These are phyloP conservation scores for Aythya fuligula DNA, from an alignment of 2,797 vertebrate species.

Conservation along the genomic window DNA sequence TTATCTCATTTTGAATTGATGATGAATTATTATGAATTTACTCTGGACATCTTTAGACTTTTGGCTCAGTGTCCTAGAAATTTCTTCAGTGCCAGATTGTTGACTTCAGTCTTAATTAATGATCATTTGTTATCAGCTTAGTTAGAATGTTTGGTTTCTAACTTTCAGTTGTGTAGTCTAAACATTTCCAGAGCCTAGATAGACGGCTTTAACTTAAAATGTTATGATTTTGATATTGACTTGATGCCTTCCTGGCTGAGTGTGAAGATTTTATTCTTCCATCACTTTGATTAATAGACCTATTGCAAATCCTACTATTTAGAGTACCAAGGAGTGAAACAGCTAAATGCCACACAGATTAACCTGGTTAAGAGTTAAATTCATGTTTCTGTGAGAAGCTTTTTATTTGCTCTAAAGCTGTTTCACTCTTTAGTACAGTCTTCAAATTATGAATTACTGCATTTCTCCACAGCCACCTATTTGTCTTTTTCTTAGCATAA, in stretches of 20 bases:
- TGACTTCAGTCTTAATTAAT: slow-evolving; percentile 80
- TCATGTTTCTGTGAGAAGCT: neutral
- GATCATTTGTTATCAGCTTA: slow-evolving; percentile 73
- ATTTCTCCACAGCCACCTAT: neutral
- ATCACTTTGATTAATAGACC: slow-evolving; percentile 74
- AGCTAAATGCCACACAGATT: slow-evolving; percentile 2
- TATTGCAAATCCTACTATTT: slow-evolving; percentile 41
- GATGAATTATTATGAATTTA: slow-evolving; percentile 74
- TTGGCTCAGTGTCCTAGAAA: slow-evolving; percentile 66
- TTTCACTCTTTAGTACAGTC: neutral
- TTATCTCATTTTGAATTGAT: slow-evolving; percentile 27
- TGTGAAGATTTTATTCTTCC: slow-evolving; percentile 72
- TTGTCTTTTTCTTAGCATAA: neutral
- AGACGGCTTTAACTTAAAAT: slow-evolving; percentile 70
- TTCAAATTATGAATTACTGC: neutral
- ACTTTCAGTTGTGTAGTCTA: slow-evolving; percentile 73
- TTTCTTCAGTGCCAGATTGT: slow-evolving; percentile 69
- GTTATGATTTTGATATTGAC: slow-evolving; percentile 75
- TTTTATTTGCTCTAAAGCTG: slow-evolving; percentile 4
- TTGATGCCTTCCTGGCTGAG: slow-evolving; percentile 73
- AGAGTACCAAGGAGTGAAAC: slow-evolving; percentile 49
- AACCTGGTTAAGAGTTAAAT: slow-evolving; percentile 43
- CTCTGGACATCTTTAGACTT: slow-evolving; percentile 66
- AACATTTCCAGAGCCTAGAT: slow-evolving; percentile 75
- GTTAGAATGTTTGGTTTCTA: slow-evolving; percentile 74